phyloP scores from a whole-genome alignment of 1,140 invertebrate species.

The Papilio machaon region DNA sequence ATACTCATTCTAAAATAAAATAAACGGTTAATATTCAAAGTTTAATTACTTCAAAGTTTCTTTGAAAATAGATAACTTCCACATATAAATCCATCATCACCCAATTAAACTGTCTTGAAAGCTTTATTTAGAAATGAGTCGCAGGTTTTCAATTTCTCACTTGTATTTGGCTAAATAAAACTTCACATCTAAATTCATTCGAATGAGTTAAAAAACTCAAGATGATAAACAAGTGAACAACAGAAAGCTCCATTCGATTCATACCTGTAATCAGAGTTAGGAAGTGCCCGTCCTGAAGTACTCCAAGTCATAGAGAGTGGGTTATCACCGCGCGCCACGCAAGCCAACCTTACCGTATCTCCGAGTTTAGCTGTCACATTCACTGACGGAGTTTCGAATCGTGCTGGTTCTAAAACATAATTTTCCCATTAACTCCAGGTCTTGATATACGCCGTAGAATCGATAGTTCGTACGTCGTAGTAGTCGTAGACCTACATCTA shows the following conservation, averaged over 20 bases:
- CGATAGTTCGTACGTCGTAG: no score
- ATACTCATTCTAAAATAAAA: constrained; percentile 72
- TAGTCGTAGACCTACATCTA: no score
- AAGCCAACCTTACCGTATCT: constrained; percentile 87
- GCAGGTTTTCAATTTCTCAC: no score
- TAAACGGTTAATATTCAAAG: not conserved
- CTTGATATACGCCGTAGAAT: not conserved
- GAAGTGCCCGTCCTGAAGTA: constrained; percentile 78
- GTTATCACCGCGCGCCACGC: constrained; percentile 92
- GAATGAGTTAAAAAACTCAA: not conserved
- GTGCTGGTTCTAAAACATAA: constrained; percentile 86
- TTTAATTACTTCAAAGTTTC: not conserved
- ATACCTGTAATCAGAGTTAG: constrained; percentile 83
- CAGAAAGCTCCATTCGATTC: constrained; percentile 17
- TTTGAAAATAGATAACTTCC: not conserved
- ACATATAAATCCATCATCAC: not conserved
- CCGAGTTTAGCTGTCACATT: constrained; percentile 87
- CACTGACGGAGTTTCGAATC: constrained; percentile 88
- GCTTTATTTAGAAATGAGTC: no score
- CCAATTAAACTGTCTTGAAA: no score
- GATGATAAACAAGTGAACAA: not conserved
- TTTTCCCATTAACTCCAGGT: not conserved
- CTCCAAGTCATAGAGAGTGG: constrained; percentile 92
- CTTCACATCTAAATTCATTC: not conserved
- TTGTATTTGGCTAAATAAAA: no score